Base-by-base conservation (phyloP, 2,113 vertebrate genomes). In the Stigmatopora nigra region DNA sequence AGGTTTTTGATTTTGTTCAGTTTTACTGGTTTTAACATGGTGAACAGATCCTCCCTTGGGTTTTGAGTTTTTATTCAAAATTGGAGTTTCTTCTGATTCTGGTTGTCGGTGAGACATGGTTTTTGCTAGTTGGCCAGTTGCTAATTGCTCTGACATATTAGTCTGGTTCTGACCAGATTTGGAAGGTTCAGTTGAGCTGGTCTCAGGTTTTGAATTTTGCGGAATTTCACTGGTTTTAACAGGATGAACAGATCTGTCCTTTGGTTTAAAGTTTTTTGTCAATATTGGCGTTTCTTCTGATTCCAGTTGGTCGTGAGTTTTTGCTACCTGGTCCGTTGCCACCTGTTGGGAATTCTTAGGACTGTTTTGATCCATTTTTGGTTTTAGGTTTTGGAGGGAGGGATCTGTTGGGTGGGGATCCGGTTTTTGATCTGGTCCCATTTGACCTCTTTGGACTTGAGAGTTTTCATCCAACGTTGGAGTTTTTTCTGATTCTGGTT, bases 191-290 rank as follows among this genome's bases (percentile, higher is more conserved):
- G 6, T 41, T 41, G 38, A 41, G 38, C 38, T 41, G 2, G 5
- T 8, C 5, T 41, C 38, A 41, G 38, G 38, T 4, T 41, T 41
- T 41, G 6, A 7, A 7, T 41, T 7, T 41, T 63, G 56, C 5
- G 45, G 51, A 36, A 59, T 14, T 16, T 68, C 59, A 15, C 20
- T 38, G 4, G 38, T 56, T 64, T 70, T 62, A 8, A 64, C 8
- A 57, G 36, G 22, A 31, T 47, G 19, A 56, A 55, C 20, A 0
- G 11, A 2, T 31, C 72, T 65, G 67, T 48, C 72, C 1, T 61
- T 59, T 1, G 46, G 64, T 38, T 77, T 76, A 10, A 1, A 56
- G 9, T 69, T 76, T 68, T 71, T 65, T 36, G 70, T 46, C 65
- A 35, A 64, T 16, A 8, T 14, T 48, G 70, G 25, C 6, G 25